A percentile compares a stretch with the other conserved stretches of the same genome.
Conservation (phyloP, 1,140 invertebrate genomes). For the Ruditapes philippinarum region DNA sequence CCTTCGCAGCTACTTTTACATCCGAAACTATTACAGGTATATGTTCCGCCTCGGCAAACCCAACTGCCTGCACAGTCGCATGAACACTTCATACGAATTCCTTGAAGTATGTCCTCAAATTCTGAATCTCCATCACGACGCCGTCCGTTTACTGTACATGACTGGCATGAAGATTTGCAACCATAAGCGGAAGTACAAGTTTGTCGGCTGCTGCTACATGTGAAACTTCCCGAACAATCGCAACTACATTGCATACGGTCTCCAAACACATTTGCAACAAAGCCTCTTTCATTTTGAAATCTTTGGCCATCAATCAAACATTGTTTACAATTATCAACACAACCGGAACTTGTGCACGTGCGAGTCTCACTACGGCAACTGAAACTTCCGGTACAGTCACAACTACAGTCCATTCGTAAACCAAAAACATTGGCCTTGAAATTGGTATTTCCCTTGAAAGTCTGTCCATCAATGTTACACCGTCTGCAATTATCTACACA, state of each 20-base stretch:
- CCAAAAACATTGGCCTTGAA: constrained; percentile 30
- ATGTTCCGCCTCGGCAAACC: neutral
- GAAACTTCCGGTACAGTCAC: constrained; percentile 44
- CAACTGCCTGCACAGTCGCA: constrained; percentile 51
- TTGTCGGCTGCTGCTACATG: constrained; percentile 18
- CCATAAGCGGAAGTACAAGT: neutral
- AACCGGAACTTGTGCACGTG: constrained; percentile 19
- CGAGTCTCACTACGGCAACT: constrained; percentile 37
- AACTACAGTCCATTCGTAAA: constrained; percentile 28
- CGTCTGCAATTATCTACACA: constrained; percentile 44
- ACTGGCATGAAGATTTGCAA: neutral
- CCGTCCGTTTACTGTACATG: constrained; percentile 15
- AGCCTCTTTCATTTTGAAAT: neutral
- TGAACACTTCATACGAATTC: constrained; percentile 46
- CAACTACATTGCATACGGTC: constrained; percentile 50
- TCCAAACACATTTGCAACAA: neutral
- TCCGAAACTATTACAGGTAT: constrained; percentile 34
- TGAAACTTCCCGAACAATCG: constrained; percentile 47
- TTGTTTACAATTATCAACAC: constrained; percentile 34
- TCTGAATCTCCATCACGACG: neutral
- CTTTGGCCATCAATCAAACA: constrained; percentile 37
- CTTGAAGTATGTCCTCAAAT: constrained; percentile 3
- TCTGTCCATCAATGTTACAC: constrained; percentile 44
- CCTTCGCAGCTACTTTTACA: constrained; percentile 35
- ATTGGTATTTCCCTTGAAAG: constrained; percentile 24